These are phyloP conservation scores for Melinaea marsaeus DNA, from an alignment of 2,888 invertebrate genomes.

Conservation along the genomic window DNA sequence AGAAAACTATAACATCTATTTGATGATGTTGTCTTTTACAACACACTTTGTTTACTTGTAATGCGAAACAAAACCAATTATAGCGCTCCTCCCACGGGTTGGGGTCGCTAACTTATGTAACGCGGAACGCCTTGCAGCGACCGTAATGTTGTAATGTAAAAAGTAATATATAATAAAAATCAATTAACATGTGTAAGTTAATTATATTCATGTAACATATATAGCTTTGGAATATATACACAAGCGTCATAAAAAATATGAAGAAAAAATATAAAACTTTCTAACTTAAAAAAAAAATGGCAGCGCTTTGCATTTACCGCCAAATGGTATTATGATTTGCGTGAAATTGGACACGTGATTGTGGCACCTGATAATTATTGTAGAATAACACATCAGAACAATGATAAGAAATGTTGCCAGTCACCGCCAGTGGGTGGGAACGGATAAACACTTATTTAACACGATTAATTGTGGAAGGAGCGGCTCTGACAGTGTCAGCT, in stretches of 20 bases:
- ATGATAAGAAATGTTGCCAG: slow-evolving; percentile 33
- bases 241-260: too few relatives aligned
- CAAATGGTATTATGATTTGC: slow-evolving; percentile 59
- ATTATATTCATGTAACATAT: too few relatives aligned
- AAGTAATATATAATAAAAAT: not conserved
- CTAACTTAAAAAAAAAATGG: slow-evolving; percentile 14
- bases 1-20: slow-evolving; percentile 1
- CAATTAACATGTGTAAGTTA: not conserved
- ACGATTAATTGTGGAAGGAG: slow-evolving; percentile 11
- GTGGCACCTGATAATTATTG: slow-evolving; percentile 58
- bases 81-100: not conserved
- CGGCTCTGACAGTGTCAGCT: not conserved
- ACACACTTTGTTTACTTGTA: slow-evolving; percentile 4
- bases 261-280: not conserved
- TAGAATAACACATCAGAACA: slow-evolving; percentile 52
- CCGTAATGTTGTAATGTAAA: not conserved
- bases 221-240: too few relatives aligned
- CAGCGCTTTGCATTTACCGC: slow-evolving; percentile 23
- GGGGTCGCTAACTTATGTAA: slow-evolving; percentile 4
- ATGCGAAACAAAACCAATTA: slow-evolving; percentile 8
- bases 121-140: not conserved
- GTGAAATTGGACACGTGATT: slow-evolving; percentile 63
- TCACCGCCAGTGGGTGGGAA: slow-evolving; percentile 37
- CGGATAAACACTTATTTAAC: slow-evolving; percentile 16
- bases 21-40: not conserved